Evolutionary conservation across 2,888 invertebrate species (phyloP).

Genomic region (Phymatocera aterrima): DNA sequence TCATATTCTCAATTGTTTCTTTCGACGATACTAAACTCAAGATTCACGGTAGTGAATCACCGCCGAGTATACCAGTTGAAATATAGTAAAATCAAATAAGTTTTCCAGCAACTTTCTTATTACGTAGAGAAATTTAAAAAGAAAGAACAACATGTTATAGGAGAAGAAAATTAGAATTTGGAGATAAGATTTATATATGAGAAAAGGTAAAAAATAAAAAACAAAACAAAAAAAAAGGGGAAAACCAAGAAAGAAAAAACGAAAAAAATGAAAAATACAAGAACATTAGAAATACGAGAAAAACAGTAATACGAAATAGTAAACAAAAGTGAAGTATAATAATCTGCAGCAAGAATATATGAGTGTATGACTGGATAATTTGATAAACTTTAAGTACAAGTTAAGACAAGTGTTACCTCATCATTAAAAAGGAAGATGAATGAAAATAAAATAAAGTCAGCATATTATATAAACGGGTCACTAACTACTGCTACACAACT

Average conservation of each 20-base stretch:
- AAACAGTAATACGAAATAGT: slow-evolving; percentile 57
- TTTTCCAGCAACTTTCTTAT: too few relatives aligned
- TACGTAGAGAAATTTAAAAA: too few relatives aligned
- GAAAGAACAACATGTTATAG: too few relatives aligned
- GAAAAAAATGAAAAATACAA: background rate
- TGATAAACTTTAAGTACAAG: slow-evolving; percentile 74
- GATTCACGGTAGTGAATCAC: too few relatives aligned
- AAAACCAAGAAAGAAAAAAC: slow-evolving; percentile 51
- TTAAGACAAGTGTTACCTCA: slow-evolving; percentile 76
- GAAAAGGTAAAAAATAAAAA: slow-evolving; percentile 21
- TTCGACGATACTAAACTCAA: too few relatives aligned
- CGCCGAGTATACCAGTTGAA: too few relatives aligned
- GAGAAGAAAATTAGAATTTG: too few relatives aligned
- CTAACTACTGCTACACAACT: slow-evolving; percentile 65
- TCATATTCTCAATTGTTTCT: too few relatives aligned
- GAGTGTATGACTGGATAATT: slow-evolving; percentile 75
- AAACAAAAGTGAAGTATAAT: slow-evolving; percentile 63
- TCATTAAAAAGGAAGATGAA: too few relatives aligned
- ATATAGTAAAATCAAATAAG: too few relatives aligned
- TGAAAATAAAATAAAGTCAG: too few relatives aligned
- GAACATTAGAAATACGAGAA: slow-evolving; percentile 44
- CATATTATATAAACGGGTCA: slow-evolving; percentile 62
- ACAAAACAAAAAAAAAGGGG: slow-evolving; percentile 48
- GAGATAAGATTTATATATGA: slow-evolving; percentile 44
- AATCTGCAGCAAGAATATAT: slow-evolving; percentile 73